Conservation (phyloP, 2,888 invertebrate genomes). For the Hedychridium roseum region DNA sequence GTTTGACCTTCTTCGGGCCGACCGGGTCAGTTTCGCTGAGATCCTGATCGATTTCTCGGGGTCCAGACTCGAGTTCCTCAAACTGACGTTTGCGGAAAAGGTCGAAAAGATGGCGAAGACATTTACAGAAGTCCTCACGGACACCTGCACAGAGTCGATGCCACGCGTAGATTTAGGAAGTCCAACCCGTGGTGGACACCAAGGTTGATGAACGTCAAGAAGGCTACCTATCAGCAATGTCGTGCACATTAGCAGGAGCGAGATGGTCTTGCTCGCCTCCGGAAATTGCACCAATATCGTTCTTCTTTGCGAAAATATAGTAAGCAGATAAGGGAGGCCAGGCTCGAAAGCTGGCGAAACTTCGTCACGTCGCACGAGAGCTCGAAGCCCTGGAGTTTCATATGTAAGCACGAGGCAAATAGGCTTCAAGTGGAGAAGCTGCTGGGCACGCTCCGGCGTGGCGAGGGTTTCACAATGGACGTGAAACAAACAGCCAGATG, state of each 20-base stretch:
- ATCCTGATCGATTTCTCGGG: slow-evolving; percentile 5
- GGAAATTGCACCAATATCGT: slow-evolving; percentile 2
- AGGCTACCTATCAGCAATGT: slow-evolving; percentile 1
- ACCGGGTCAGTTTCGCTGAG: slow-evolving; percentile 20
- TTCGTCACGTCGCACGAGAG: slow-evolving; percentile 26
- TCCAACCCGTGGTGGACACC: slow-evolving; percentile 31
- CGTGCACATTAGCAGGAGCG: slow-evolving; percentile 8
- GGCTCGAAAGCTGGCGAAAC: slow-evolving; percentile 7
- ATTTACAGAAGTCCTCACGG: slow-evolving; percentile 15
- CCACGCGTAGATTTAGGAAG: slow-evolving; percentile 14
- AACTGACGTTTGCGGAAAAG: slow-evolving; percentile 6
- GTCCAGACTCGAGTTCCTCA: slow-evolving; percentile 9
- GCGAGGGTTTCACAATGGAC: slow-evolving; percentile 6
- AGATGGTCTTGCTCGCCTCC: neutral
- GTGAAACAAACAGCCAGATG: slow-evolving; percentile 14
- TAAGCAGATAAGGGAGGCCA: slow-evolving; percentile 11
- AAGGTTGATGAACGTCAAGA: slow-evolving; percentile 12
- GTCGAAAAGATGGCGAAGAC: slow-evolving; percentile 10
- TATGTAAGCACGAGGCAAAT: slow-evolving; percentile 22
- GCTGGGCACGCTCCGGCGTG: slow-evolving; percentile 10
- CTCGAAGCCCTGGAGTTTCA: slow-evolving; percentile 24
- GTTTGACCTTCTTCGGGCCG: slow-evolving; percentile 15
- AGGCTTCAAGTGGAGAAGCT: slow-evolving; percentile 16
- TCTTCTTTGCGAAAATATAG: slow-evolving; percentile 6
- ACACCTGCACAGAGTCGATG: slow-evolving; percentile 18